These are phyloP conservation scores for Hydropsyche betteni DNA, from an alignment of 2,888 invertebrate species.

Conservation along the genomic window DNA sequence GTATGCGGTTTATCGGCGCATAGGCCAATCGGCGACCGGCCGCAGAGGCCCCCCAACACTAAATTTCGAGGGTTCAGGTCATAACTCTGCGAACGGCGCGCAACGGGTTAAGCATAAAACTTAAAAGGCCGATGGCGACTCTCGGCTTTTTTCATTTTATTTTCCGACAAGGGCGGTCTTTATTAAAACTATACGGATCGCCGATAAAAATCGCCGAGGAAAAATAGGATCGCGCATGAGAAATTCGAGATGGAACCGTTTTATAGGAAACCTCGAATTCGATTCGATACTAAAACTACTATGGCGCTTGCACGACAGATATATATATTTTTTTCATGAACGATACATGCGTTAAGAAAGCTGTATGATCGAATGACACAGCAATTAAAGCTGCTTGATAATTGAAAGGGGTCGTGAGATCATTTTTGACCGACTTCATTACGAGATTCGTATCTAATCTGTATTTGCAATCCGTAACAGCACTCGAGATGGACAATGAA, in stretches of 20 bases:
- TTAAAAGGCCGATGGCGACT: neutral
- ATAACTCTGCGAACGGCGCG: conserved; percentile 14
- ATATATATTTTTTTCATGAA: too few species aligned
- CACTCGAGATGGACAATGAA: neutral
- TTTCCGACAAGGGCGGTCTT: too few species aligned
- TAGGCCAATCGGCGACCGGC: conserved; percentile 24
- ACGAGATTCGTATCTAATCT: neutral
- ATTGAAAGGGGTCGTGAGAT: conserved; percentile 23
- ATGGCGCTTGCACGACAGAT: too few species aligned
- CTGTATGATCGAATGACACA: neutral
- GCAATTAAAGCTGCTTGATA: conserved; percentile 7
- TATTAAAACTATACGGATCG: too few species aligned
- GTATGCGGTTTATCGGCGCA: conserved; percentile 33
- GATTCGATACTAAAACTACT: too few species aligned
- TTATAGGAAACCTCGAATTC: too few species aligned
- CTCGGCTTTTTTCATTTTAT: too few species aligned
- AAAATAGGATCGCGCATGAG: too few species aligned
- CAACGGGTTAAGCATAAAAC: conserved; percentile 28
- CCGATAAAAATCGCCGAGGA: too few species aligned
- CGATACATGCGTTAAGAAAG: neutral
- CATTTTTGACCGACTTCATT: conserved; percentile 14
- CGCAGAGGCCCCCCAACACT: conserved; percentile 4
- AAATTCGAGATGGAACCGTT: too few species aligned
- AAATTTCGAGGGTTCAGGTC: conserved; percentile 23
- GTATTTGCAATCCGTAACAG: conserved; percentile 1